Base-by-base conservation (phyloP, 2,113 vertebrate genomes). In the Sapajus apella region DNA sequence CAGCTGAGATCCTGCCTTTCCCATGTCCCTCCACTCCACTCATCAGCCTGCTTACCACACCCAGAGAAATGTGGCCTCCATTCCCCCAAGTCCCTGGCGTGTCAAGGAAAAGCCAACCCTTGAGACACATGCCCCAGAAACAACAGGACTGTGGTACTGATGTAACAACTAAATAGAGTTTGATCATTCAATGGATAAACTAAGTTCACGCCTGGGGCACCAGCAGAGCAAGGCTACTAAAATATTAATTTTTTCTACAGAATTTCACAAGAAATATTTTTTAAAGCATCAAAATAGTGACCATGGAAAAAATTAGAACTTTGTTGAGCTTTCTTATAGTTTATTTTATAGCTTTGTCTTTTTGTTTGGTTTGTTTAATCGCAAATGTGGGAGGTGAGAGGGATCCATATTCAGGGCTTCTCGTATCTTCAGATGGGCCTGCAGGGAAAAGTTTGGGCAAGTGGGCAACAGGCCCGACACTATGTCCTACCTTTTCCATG, bases 401-500 rank as follows among this genome's bases (percentile, higher is more conserved):
- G 23, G 58, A 27, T 37, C 55, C 14, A 61, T 14, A 52, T 7
- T 6, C 32, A 43, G n/a, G 37, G 55, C 5, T 1, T 30, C 73
- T 43, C 23, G 20, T 6, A 17, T 18, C 82, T 40, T 52, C 61
- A 52, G 50, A 32, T 1, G 79, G 75, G 56, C 20, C 30, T 72
- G 27, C 43, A 2, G 20, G 20, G 43, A 35, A 25, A 1, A 23
- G 2, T 20, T 23, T 17, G 43, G 30, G 52, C 12, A n/a, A 52
- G 40, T 3, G 6, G 43, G 58, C 2, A 1, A 20, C 0, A 3
- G 52, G 52, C 40, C 30, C 20, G 17, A 32, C 32, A 11, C 23
- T 2, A 6, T 80, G 47, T 16, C 9, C 95, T 97, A 99, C 99
- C 98, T 99, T 99, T 91, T 98, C 99, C 99, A 99, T 99, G 86